Base-by-base conservation (phyloP, 2,888 invertebrate genomes). In the Tiphia femorata region DNA sequence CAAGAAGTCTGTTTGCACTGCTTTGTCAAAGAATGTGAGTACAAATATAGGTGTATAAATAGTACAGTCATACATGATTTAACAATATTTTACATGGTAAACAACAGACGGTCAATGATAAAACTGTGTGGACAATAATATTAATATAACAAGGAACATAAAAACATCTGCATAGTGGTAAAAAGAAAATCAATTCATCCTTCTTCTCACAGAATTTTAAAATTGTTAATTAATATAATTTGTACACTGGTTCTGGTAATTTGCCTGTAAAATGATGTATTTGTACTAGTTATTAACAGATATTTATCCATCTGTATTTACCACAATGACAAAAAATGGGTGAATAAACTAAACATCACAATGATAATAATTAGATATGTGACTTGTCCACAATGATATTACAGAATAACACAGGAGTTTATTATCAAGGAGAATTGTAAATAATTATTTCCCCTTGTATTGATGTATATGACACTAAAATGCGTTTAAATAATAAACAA, bases 381-480 rank as follows among this genome's bases (percentile, higher is more conserved):
- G 58, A 55, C 64, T 55, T 64, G 49, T 57, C 62, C 61, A 65
- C 62, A 62, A 43, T 60, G 64, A 58, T 69, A 76, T 77, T 66
- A 67, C 61, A 72, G 73, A 76, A 76, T 72, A 75, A 69, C 63
- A 68, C 64, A 67, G 59, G 53, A 62, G 56, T 58, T 33, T 49
- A 53, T 50, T 53, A n/a, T n/a, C n/a, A n/a, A n/a, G n/a, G n/a
- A n/a, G n/a, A n/a, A n/a, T n/a, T n/a, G n/a, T n/a, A n/a, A n/a
- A n/a, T n/a, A n/a, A n/a, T n/a, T n/a, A n/a, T n/a, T n/a, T n/a
- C n/a, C n/a, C n/a, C n/a, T n/a, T n/a, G n/a, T n/a, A n/a, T n/a
- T n/a, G n/a, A n/a, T n/a, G n/a, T n/a, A n/a, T n/a, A n/a, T n/a
- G n/a, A n/a, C n/a, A n/a, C n/a, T n/a, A n/a, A n/a, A n/a, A n/a